Percentiles rank a stretch among this genome's conserved stretches.
Conservation (phyloP, 2,113 vertebrate genomes). For the Chaenocephalus aceratus region DNA sequence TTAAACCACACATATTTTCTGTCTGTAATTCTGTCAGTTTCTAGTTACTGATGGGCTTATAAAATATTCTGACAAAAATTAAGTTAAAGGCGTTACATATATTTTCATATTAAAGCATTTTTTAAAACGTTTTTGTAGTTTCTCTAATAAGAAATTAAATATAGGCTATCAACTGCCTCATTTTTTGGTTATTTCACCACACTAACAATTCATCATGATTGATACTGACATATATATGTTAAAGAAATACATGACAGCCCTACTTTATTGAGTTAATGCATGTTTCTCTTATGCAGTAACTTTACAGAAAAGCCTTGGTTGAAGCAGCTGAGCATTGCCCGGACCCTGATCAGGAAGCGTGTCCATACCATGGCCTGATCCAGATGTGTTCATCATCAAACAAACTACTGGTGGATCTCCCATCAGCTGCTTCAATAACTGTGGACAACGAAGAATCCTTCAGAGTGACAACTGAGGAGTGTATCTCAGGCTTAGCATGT, state of each 20-base stretch:
- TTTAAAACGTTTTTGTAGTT: no score
- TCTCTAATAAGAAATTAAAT: background rate
- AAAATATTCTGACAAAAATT: background rate
- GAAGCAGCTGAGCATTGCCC: constrained; percentile 82
- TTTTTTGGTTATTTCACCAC: background rate
- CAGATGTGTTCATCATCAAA: constrained; percentile 2
- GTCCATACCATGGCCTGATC: constrained; percentile 36
- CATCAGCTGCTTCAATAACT: background rate
- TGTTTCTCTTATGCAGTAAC: constrained; percentile 65
- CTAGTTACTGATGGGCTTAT: background rate
- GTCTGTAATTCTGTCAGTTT: background rate
- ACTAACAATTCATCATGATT: background rate
- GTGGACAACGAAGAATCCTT: constrained; percentile 17
- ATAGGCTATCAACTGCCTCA: background rate
- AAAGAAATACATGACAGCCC: background rate
- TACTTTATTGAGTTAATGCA: background rate
- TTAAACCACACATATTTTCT: background rate
- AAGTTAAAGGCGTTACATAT: background rate
- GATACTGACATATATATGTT: background rate
- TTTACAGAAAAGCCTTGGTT: constrained; percentile 87
- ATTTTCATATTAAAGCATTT: background rate
- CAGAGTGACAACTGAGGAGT: constrained; percentile 35
- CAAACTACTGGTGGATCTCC: background rate
- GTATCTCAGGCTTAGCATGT: constrained; percentile 9
- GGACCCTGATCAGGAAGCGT: constrained; percentile 79